Evolutionary conservation across 1,140 invertebrate species (phyloP).

Genomic region (Penaeus indicus): DNA sequence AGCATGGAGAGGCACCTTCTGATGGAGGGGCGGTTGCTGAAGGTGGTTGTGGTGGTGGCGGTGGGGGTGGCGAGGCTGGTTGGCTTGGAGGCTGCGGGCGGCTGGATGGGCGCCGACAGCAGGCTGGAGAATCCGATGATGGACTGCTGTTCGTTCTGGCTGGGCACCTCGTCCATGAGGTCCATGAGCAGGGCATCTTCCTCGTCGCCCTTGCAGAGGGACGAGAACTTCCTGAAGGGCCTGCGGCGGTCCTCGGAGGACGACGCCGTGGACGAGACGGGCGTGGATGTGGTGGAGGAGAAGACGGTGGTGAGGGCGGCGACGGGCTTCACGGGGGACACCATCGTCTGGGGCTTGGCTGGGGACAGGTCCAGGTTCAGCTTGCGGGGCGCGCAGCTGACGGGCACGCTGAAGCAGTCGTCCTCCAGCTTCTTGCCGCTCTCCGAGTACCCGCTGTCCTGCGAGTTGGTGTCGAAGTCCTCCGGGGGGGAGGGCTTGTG

Average conservation of each 20-base stretch:
- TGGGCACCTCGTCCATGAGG: constrained; percentile 66
- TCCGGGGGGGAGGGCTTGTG: constrained; percentile 68
- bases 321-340: constrained; percentile 60
- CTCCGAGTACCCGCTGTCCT: constrained; percentile 75
- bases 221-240: constrained; percentile 78
- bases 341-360: constrained; percentile 69
- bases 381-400: constrained; percentile 72
- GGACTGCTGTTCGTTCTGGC: constrained; percentile 51
- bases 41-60: constrained; percentile 37
- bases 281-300: neutral
- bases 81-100: neutral
- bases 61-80: neutral
- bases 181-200: constrained; percentile 67
- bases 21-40: constrained; percentile 61
- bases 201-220: constrained; percentile 73
- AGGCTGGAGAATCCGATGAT: constrained; percentile 30
- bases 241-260: neutral
- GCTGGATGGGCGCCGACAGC: constrained; percentile 40
- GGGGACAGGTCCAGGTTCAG: constrained; percentile 70
- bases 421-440: constrained; percentile 68
- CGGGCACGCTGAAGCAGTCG: constrained; percentile 72
- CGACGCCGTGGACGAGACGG: neutral
- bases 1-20: constrained; percentile 58
- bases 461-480: constrained; percentile 74
- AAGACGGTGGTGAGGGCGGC: neutral